These are phyloP conservation scores for Phalloptychus januarius DNA, from an alignment of 2,797 vertebrate species.

Conservation along the genomic window DNA sequence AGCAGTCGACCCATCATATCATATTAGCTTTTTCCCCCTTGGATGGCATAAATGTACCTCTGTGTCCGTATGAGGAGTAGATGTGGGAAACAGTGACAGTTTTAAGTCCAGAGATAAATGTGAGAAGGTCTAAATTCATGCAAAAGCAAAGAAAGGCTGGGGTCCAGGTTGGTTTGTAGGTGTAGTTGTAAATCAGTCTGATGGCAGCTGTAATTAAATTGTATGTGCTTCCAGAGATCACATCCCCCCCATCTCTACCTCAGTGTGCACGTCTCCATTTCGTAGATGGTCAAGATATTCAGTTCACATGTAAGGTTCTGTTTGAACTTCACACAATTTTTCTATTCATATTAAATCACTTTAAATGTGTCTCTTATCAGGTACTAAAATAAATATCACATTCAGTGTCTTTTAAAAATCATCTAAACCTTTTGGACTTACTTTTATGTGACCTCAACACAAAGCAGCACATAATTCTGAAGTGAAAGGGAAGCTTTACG, in stretches of 20 bases:
- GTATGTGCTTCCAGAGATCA: constrained; percentile 61
- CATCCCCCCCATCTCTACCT: constrained; percentile 15
- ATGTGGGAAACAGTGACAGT: constrained; percentile 8
- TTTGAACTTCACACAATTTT: background rate
- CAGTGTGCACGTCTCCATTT: constrained; percentile 11
- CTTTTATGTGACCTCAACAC: background rate
- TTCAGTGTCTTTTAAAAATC: background rate
- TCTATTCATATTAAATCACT: background rate
- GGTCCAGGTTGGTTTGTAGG: constrained; percentile 19
- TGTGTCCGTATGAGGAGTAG: background rate
- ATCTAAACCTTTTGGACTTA: background rate
- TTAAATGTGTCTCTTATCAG: background rate
- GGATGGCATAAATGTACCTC: background rate
- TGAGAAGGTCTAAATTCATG: constrained; percentile 22
- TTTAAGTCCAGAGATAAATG: constrained; percentile 12
- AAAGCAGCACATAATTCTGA: background rate
- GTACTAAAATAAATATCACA: background rate
- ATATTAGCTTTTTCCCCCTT: constrained; percentile 31
- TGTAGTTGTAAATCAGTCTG: constrained; percentile 65
- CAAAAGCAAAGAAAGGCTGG: constrained; percentile 24
- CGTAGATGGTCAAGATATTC: constrained; percentile 19
- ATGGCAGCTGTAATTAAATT: constrained; percentile 73
- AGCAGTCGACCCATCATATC: constrained; percentile 42
- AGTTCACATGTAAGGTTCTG: background rate
- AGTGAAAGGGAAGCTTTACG: too few relatives aligned